Conservation (phyloP, 2,888 invertebrate species). For the Synanthedon vespiformis region DNA sequence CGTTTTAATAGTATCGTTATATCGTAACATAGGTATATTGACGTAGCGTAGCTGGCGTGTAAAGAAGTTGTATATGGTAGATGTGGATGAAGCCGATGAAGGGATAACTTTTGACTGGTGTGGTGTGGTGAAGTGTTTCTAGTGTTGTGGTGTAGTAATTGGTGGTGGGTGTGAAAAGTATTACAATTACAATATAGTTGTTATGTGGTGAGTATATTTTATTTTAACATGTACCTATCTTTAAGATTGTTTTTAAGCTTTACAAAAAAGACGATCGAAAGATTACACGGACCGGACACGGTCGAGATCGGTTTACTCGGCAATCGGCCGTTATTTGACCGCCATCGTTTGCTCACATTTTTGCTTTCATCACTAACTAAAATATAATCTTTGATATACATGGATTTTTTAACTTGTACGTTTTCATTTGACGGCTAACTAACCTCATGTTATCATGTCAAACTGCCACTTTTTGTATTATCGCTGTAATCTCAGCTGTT, state of each 20-base stretch:
- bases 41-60: neutral
- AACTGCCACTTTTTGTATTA: too few relatives aligned
- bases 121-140: conserved; percentile 43
- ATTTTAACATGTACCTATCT: conserved; percentile 5
- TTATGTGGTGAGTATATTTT: conserved; percentile 56
- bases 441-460: too few relatives aligned
- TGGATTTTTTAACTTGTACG: too few relatives aligned
- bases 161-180: conserved; percentile 34
- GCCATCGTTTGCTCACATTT: conserved; percentile 36
- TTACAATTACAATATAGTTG: conserved; percentile 37
- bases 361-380: conserved; percentile 14
- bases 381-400: too few relatives aligned
- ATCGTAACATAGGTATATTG: too few relatives aligned
- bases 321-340: conserved; percentile 67
- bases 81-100: neutral
- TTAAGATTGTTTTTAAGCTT: neutral
- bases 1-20: conserved; percentile 1
- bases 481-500: too few relatives aligned
- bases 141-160: conserved; percentile 63
- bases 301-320: conserved; percentile 15
- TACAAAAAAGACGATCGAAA: neutral
- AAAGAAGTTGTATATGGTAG: neutral
- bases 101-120: neutral
- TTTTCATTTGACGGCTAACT: too few relatives aligned
- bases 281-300: neutral